Conservation (phyloP, 92 coral and sea anemone genomes). For the Nematostella vectensis region DNA sequence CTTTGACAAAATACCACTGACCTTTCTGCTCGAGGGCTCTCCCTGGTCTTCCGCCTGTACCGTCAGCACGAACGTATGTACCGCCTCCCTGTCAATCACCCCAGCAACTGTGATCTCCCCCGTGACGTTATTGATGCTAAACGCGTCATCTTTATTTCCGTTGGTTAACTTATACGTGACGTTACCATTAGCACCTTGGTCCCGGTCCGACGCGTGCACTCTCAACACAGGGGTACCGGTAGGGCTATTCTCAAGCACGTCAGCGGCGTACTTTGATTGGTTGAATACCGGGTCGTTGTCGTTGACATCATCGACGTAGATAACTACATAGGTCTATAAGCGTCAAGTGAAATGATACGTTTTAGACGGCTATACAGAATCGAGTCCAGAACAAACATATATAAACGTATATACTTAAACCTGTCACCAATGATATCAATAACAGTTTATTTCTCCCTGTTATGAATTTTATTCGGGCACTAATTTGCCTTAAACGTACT, state of each 20-base stretch:
- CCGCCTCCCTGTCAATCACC: constrained; percentile 44
- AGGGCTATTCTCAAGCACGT: constrained; percentile 47
- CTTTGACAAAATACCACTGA: no score
- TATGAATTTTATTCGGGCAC: no score
- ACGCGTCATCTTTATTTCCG: constrained; percentile 53
- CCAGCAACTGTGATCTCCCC: constrained; percentile 41
- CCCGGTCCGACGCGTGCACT: constrained; percentile 69
- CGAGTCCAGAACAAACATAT: no score
- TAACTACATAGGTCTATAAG: constrained; percentile 31
- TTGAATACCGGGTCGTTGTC: constrained; percentile 81
- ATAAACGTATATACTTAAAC: no score
- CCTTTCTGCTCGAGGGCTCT: constrained; percentile 75
- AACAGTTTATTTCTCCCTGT: no score
- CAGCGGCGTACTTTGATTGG: constrained; percentile 47
- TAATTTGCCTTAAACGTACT: no score
- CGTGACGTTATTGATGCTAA: constrained; percentile 35
- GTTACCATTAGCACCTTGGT: constrained; percentile 62
- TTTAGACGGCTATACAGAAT: not conserved
- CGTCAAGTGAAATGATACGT: not conserved
- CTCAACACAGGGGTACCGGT: constrained; percentile 37
- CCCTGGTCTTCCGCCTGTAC: constrained; percentile 70
- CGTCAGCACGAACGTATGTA: constrained; percentile 28
- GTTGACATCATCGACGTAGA: constrained; percentile 65
- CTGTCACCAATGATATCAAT: no score
- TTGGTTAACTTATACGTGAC: constrained; percentile 58